Evolutionary conservation across 2,797 vertebrate genomes (phyloP).

Genomic region (Gouania willdenowi): DNA sequence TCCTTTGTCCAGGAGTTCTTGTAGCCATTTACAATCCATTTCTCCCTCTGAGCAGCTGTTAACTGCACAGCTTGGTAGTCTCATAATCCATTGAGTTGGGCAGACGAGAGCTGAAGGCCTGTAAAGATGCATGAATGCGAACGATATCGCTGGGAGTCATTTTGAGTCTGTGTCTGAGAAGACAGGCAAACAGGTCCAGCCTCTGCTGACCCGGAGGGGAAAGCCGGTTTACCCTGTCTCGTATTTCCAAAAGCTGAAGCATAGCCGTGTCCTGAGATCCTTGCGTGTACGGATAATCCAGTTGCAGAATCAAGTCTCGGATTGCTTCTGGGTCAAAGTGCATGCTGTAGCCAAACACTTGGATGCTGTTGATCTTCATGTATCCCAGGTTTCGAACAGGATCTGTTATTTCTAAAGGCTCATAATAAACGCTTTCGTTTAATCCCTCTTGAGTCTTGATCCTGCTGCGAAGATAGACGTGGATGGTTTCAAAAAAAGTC

Average conservation of each 20-base stretch:
- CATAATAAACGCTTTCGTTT: slow-evolving; percentile 89
- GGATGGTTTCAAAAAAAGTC: slow-evolving; percentile 96
- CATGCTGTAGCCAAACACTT: slow-evolving; percentile 98
- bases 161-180: slow-evolving; percentile 93
- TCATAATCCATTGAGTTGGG: slow-evolving; percentile 93
- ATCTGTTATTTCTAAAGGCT: slow-evolving; percentile 89
- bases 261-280: slow-evolving; percentile 94
- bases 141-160: slow-evolving; percentile 92
- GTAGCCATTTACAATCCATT: slow-evolving; percentile 6
- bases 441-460: slow-evolving; percentile 81
- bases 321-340: slow-evolving; percentile 96
- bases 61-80: slow-evolving; percentile 97
- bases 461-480: slow-evolving; percentile 93
- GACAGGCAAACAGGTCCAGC: slow-evolving; percentile 92
- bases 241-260: slow-evolving; percentile 90
- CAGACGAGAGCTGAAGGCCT: slow-evolving; percentile 89
- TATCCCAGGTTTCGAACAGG: slow-evolving; percentile 91
- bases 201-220: slow-evolving; percentile 89
- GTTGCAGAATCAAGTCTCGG: slow-evolving; percentile 91
- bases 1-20: slow-evolving; percentile 16
- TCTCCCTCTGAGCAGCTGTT: slow-evolving; percentile 67
- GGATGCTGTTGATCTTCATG: slow-evolving; percentile 97
- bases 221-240: slow-evolving; percentile 92
- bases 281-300: slow-evolving; percentile 96
- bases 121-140: slow-evolving; percentile 89